Conservation (phyloP, 1,140 invertebrate species). For the Harpegnathos saltator region DNA sequence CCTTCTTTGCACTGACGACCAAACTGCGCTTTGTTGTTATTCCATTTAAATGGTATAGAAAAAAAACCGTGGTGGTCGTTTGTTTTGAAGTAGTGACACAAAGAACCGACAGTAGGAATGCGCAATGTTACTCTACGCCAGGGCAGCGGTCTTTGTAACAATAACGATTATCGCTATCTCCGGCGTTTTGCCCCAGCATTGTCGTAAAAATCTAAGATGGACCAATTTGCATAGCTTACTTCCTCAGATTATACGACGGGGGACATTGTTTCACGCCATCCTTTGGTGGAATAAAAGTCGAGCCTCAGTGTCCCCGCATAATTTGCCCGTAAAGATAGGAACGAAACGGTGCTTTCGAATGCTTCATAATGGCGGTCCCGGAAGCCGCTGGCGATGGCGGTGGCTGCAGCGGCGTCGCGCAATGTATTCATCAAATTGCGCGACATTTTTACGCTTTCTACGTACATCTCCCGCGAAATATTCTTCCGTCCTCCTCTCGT, state of each 20-base stretch:
- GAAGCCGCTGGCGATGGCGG: too few species aligned
- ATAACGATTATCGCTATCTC: constrained; percentile 27
- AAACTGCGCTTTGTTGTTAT: constrained; percentile 29
- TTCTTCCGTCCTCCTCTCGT: background rate
- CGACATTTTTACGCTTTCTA: constrained; percentile 47
- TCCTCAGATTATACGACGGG: constrained; percentile 59
- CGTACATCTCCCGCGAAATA: constrained; percentile 33
- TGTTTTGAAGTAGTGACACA: constrained; percentile 9
- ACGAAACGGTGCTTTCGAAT: constrained; percentile 40
- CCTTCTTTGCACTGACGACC: constrained; percentile 6
- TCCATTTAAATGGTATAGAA: background rate
- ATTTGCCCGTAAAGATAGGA: constrained; percentile 68
- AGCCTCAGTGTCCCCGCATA: constrained; percentile 51
- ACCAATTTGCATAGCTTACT: constrained; percentile 64
- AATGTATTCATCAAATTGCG: constrained; percentile 52
- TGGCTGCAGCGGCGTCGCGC: background rate
- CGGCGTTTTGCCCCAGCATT: constrained; percentile 11
- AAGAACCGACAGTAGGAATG: background rate
- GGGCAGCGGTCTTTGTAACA: constrained; percentile 5
- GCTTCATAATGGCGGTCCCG: constrained; percentile 66
- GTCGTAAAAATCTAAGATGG: constrained; percentile 58
- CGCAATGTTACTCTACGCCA: constrained; percentile 2
- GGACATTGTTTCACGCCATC: constrained; percentile 55
- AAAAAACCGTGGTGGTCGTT: background rate
- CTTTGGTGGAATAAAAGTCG: constrained; percentile 51